A percentile compares a stretch with the other conserved stretches of the same genome.
These are phyloP conservation scores for Ctenicera cuprea DNA, from an alignment of 2,888 invertebrate species.

Conservation along the genomic window DNA sequence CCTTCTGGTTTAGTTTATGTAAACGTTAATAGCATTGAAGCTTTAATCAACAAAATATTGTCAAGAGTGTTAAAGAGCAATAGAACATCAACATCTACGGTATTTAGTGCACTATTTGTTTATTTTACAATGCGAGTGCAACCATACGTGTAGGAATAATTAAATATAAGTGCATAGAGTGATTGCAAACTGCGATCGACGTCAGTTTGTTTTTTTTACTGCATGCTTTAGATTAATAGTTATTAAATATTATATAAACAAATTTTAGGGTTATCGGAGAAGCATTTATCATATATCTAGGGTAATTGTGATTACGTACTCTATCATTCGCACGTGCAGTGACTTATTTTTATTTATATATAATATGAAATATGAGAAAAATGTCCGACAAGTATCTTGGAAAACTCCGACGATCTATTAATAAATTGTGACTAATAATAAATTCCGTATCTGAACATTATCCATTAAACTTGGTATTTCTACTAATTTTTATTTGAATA, in stretches of 20 bases:
- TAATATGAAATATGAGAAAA: too few species aligned
- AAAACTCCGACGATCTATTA: too few species aligned
- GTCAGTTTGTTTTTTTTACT: slow-evolving; percentile 5
- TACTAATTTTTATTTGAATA: too few species aligned
- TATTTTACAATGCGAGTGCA: slow-evolving; percentile 9
- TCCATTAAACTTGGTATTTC: too few species aligned
- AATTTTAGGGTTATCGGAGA: not conserved
- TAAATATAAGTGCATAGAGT: slow-evolving; percentile 9
- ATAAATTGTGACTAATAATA: too few species aligned
- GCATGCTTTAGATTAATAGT: not conserved
- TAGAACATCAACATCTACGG: slow-evolving; percentile 22
- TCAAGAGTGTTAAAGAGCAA: slow-evolving; percentile 22
- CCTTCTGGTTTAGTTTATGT: slow-evolving; percentile 2
- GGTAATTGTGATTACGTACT: not conserved
- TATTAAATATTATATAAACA: not conserved
- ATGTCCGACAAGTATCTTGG: too few species aligned
- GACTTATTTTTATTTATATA: too few species aligned
- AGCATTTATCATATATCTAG: too few species aligned
- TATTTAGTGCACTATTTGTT: slow-evolving; percentile 21
- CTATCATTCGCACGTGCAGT: not conserved
- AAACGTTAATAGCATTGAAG: not conserved
- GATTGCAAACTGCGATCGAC: not conserved
- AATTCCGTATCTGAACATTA: too few species aligned
- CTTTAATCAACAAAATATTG: slow-evolving; percentile 6
- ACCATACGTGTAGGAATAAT: slow-evolving; percentile 11